Percentiles rank a stretch among this genome's conserved stretches.
These are phyloP conservation scores for Amphipyra tragopoginis DNA, from an alignment of 2,888 invertebrate genomes.

Conservation along the genomic window DNA sequence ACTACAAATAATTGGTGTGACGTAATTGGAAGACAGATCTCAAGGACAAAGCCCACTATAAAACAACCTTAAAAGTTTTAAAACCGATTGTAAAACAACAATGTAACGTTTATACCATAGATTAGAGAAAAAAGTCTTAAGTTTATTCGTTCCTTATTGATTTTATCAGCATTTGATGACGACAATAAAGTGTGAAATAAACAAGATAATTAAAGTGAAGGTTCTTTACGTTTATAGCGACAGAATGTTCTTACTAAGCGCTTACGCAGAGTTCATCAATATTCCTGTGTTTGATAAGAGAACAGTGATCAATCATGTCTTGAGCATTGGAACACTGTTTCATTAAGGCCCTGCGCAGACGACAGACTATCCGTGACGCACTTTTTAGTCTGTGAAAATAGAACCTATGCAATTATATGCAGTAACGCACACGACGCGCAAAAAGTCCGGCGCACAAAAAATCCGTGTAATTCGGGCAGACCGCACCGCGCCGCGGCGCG, in stretches of 20 bases:
- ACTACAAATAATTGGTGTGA: background rate
- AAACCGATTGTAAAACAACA: slow-evolving; percentile 46
- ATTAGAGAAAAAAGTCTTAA: slow-evolving; percentile 23
- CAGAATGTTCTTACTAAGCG: slow-evolving; percentile 13
- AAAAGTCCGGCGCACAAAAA: no score
- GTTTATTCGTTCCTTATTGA: slow-evolving; percentile 27
- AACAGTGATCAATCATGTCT: slow-evolving; percentile 40
- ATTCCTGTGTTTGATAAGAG: slow-evolving; percentile 29
- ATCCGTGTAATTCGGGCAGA: no score
- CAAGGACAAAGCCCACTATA: slow-evolving; percentile 26
- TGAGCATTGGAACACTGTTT: slow-evolving; percentile 25
- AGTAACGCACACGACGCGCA: no score
- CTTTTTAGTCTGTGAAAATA: no score
- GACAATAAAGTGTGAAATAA: slow-evolving; percentile 38
- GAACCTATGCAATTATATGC: no score
- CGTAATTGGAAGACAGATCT: slow-evolving; percentile 7
- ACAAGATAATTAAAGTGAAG: slow-evolving; percentile 29
- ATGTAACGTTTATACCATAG: slow-evolving; percentile 18
- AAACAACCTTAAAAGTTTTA: slow-evolving; percentile 43
- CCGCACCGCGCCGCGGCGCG: no score
- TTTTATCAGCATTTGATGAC: slow-evolving; percentile 27
- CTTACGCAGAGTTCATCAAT: slow-evolving; percentile 33
- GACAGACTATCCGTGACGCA: no score
- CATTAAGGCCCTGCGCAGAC: no score
- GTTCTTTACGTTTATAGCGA: background rate